Base-by-base conservation (phyloP, 2,888 invertebrate species). In the Apamea anceps region DNA sequence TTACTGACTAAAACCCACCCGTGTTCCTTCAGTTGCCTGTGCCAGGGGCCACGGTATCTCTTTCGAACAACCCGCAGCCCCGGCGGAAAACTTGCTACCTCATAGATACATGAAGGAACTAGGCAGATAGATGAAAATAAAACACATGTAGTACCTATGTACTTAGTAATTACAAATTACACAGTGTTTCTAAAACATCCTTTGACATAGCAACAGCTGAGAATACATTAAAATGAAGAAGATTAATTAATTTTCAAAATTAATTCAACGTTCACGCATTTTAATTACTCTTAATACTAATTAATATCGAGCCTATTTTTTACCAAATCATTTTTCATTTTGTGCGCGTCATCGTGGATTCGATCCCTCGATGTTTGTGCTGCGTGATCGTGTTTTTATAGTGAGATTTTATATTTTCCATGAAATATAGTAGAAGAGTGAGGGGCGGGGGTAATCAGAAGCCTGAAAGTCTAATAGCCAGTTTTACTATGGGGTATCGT, bases 281-380 rank as follows among this genome's bases (percentile, higher is more conserved):
- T 86, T 86, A 86, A 86, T 84, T 77, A 63, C 51, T 75, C 66
- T 18, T 77, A 74, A 79, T 72, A 48, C 25, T 68, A 74, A 67
- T 80, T 84, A 73, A 73, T 80, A 78, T 66, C 12, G 37, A 51
- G 15, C 62, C 51, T 45, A 72, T 57, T 57, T 75, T 84, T 62
- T 48, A 79, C 25, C 21, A 51, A 57, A 68, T 48, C 37, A 80
- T 80, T 85, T 75, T 80, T 75, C 63, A 81, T 85, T 85, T 80
- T 60, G 15, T 37, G 60, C 63, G 13, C 21, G 63, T 85, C 83
- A 81, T 80, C 57, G 21, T 45, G 37, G 67, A 15, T 51, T 85
- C 75, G 81, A 85, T 74, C 21, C 65, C n/a, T 51, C 25, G 2
- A 45, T 28, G 42, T 71, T 57, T 45, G 18, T 28, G 63, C 42